Percentiles rank a stretch among this genome's conserved stretches.
Evolutionary conservation across 2,888 invertebrate species (phyloP).

Genomic region (Malachius bipustulatus): DNA sequence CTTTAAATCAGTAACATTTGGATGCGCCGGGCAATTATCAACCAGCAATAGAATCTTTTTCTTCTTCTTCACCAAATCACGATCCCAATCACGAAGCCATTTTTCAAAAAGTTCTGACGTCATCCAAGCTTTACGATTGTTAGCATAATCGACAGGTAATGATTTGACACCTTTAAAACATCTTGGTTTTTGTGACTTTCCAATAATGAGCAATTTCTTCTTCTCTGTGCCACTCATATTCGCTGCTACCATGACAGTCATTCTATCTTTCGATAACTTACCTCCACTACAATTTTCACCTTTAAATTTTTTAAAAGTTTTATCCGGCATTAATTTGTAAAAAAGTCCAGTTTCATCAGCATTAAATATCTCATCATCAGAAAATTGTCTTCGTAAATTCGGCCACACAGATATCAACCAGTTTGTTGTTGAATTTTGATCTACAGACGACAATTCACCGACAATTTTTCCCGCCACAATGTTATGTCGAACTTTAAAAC

Average conservation of each 20-base stretch:
- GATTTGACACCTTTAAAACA: conserved; percentile 13
- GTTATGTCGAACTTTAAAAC: conserved; percentile 18
- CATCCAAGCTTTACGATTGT: conserved; percentile 17
- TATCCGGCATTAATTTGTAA: conserved; percentile 16
- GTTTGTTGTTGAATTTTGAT: conserved; percentile 6
- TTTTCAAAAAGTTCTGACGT: conserved; percentile 15
- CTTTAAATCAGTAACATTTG: conserved; percentile 13
- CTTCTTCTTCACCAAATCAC: conserved; percentile 17
- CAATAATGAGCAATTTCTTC: conserved; percentile 15
- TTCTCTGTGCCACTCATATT: conserved; percentile 23
- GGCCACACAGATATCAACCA: conserved; percentile 16
- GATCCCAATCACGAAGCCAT: conserved; percentile 16
- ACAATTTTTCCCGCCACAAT: conserved; percentile 17
- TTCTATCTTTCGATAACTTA: conserved; percentile 23
- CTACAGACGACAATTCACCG: conserved; percentile 16
- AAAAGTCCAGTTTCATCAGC: conserved; percentile 25
- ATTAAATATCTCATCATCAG: conserved; percentile 22
- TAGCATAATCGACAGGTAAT: conserved; percentile 15
- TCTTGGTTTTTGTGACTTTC: conserved; percentile 15
- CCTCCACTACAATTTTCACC: conserved; percentile 24
- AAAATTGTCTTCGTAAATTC: conserved; percentile 14
- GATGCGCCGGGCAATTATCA: conserved; percentile 18
- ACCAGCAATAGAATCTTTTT: conserved; percentile 18
- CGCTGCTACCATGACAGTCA: conserved; percentile 21
- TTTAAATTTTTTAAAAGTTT: conserved; percentile 19